Base-by-base conservation (phyloP, 2,797 vertebrate genomes). In the Scarus forsteni region DNA sequence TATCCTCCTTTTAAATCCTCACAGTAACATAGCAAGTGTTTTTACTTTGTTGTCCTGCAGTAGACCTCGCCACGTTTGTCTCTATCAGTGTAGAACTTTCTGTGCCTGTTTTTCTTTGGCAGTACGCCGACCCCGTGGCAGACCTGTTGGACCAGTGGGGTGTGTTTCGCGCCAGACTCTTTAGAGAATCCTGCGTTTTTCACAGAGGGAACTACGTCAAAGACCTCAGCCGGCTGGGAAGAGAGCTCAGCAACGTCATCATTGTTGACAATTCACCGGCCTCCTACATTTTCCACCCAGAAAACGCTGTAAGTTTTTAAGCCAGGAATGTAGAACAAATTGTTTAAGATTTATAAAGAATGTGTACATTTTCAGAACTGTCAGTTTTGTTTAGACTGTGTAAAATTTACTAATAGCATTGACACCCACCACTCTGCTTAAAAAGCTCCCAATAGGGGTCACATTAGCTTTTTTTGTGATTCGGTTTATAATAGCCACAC, bases 231-330 rank as follows among this genome's bases (percentile, higher is more conserved):
- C 96, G 96, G 53, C 94, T 99, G 39, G 97, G 98, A 38, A 95
- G 98, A 88, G 97, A 99, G 86, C 95, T 99, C 93, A 95, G 87
- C 91, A 98, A 97, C 75, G 97, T 99, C 79, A 97, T 99, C 85
- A 99, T 99, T 13, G 94, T 99, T 10, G 98, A 99, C 92, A 99
- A 99, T 85, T 99, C 98, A 13, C 98, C 98, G 1, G 97, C 97
- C 75, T 99, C 97, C 7, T 99, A 99, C 89, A 98, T 98, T 94
- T 99, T 99, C 93, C 98, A 99, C 77, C 98, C 98, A 5, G 98
- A 99, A 94, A 99, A 99, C 75, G 97, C 98, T 92, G 98, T 99
- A 74, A 97, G 97, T 96, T 52, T 9, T 11, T 36, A 8, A 15
- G 57, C 0, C 15, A 16, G 8, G 13, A n/a, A 39, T 39, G 8